Base-by-base conservation (phyloP, 2,797 vertebrate genomes). In the Novumbra hubbsi region DNA sequence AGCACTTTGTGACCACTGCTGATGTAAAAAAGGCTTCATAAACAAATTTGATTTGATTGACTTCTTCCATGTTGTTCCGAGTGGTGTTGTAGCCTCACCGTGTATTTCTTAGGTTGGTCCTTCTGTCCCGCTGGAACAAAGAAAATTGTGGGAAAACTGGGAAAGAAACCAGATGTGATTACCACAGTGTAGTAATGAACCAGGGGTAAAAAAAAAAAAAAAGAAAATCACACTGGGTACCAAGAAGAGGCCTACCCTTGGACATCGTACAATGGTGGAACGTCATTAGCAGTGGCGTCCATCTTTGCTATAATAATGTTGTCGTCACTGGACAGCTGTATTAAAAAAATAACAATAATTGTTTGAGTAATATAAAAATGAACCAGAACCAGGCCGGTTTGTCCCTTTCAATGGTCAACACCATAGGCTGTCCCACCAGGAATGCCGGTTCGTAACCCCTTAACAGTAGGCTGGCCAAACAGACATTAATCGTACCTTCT, bases 231-330 rank as follows among this genome's bases (percentile, higher is more conserved):
- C n/a, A 48, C 27, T 4, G 27, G 1, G 30, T 19, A 12, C 8
- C 17, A 5, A 30, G 72, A 68, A 62, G 52, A 17, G 16, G 5
- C 81, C 77, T 48, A 86, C 86, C 85, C 86, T 73, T 81, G 76
- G 27, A 88, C 83, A 71, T 84, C 83, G 21, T 80, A 88, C 65
- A 74, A 73, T 24, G 70, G 30, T 0, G 87, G 88, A n/a, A 87
- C 76, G 63, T 89, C 85, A 8, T 88, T 89, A 52, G 80, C 72
- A 0, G 85, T 85, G 62, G 87, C 87, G 12, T 89, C 87, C 88
- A 88, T 88, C 74, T 89, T 88, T 41, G 85, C 85, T 21, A 89
- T 84, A 8, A 87, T 74, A 41, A 88, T 77, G 28, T 72, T 81
- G 49, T 83, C 80, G 57, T 89, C 78, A 34, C 62, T 50, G 6